These are phyloP conservation scores for Erannis defoliaria DNA, from an alignment of 2,888 invertebrate species.

Conservation along the genomic window DNA sequence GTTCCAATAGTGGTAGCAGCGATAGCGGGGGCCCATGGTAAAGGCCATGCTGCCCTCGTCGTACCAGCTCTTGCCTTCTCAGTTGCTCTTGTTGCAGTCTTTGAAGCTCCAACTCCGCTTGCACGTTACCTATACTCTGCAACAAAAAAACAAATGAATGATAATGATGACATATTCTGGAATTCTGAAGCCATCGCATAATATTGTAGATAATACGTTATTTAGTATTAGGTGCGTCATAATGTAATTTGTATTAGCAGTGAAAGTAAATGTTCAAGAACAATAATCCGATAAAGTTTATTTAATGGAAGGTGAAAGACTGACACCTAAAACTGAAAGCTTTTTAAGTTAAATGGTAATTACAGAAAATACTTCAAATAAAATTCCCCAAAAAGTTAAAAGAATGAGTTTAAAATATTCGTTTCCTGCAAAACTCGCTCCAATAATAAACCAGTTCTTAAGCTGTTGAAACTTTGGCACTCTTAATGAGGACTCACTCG, in stretches of 20 bases:
- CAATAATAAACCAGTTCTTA: conserved; percentile 54
- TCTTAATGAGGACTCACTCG: conserved; percentile 73
- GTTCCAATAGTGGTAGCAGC: conserved; percentile 91
- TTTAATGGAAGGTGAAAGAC: neutral
- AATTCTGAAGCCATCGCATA: too few relatives aligned
- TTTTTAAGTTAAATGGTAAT: conserved; percentile 28
- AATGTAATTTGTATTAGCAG: neutral
- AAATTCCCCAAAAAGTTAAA: conserved; percentile 41
- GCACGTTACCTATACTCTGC: conserved; percentile 79
- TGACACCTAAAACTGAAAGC: conserved; percentile 2
- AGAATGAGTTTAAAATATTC: conserved; percentile 26
- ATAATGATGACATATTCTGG: neutral
- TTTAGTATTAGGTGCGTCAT: neutral
- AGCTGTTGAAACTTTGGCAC: conserved; percentile 66
- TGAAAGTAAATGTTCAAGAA: neutral
- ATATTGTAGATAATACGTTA: too few relatives aligned
- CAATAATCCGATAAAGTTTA: neutral
- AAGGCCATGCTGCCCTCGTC: conserved; percentile 76
- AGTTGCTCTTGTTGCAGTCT: conserved; percentile 89
- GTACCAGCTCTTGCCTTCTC: conserved; percentile 85
- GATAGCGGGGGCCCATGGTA: conserved; percentile 88
- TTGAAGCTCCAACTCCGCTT: conserved; percentile 89
- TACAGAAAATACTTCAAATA: conserved; percentile 36
- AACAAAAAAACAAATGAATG: conserved; percentile 48
- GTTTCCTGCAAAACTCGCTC: conserved; percentile 27